A percentile compares a stretch with the other conserved stretches of the same genome.
These are phyloP conservation scores for Gulo gulo DNA, from an alignment of 2,113 vertebrate genomes.

Conservation along the genomic window DNA sequence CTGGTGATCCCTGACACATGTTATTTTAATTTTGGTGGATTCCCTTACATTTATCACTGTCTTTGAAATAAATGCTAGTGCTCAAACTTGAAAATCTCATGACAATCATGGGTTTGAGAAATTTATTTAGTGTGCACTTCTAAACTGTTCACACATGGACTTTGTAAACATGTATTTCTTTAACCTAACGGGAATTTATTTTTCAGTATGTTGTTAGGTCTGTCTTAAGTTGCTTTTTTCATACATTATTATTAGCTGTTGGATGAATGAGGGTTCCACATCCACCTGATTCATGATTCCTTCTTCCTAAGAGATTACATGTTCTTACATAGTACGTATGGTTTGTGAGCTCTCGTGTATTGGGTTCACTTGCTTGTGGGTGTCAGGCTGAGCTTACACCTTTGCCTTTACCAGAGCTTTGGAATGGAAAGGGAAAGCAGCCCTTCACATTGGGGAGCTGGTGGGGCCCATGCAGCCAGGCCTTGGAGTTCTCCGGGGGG, in stretches of 20 bases:
- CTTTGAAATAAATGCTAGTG: not conserved
- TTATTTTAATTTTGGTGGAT: not conserved
- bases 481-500: not conserved
- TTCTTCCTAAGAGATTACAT: not conserved
- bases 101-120: not conserved
- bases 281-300: not conserved
- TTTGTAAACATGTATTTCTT: not conserved
- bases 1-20: not conserved
- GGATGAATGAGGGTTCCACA: too few relatives aligned
- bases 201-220: not conserved
- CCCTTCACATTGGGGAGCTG: not conserved
- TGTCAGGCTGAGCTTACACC: rapidly evolving
- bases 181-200: not conserved
- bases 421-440: not conserved
- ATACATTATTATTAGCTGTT: not conserved
- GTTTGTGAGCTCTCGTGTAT: rapidly evolving
- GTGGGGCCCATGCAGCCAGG: too few relatives aligned
- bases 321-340: not conserved
- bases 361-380: rapidly evolving
- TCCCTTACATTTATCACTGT: not conserved
- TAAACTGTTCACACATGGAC: not conserved
- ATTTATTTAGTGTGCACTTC: not conserved
- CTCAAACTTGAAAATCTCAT: not conserved
- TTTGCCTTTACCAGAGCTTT: not conserved
- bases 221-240: not conserved